A percentile compares a stretch with the other conserved stretches of the same genome.
These are phyloP conservation scores for Xenopus borealis DNA, from an alignment of 2,113 vertebrate species.

Conservation along the genomic window DNA sequence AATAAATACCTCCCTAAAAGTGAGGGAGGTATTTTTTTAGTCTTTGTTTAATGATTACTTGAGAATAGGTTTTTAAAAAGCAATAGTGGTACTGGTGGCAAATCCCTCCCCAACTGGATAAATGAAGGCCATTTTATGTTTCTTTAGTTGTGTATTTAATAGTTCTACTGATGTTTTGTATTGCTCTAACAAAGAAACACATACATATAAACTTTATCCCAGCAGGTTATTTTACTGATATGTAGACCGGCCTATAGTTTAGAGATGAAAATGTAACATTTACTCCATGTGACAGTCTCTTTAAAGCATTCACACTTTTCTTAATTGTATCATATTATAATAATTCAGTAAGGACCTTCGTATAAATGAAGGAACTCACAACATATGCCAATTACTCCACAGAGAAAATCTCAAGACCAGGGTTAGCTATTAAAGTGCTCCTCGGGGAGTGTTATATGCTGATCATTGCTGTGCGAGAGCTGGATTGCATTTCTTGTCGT, in stretches of 20 bases:
- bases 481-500: not conserved
- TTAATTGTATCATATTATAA: not conserved
- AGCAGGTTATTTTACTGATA: no score
- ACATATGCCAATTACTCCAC: not conserved
- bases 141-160: no score
- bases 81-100: no score
- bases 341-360: not conserved
- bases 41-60: no score
- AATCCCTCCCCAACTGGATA: no score
- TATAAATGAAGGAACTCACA: not conserved
- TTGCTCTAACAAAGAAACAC: no score
- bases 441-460: not conserved
- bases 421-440: not conserved
- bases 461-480: not conserved
- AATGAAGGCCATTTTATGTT: no score
- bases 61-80: no score
- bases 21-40: no score
- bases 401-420: not conserved
- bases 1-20: no score
- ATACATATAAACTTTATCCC: no score
- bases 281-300: not conserved
- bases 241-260: not conserved
- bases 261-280: not conserved
- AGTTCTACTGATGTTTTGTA: no score
- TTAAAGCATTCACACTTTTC: not conserved